A percentile compares a stretch with the other conserved stretches of the same genome.
Conservation (phyloP, 2,113 vertebrate species). For the Neoarius graeffei region DNA sequence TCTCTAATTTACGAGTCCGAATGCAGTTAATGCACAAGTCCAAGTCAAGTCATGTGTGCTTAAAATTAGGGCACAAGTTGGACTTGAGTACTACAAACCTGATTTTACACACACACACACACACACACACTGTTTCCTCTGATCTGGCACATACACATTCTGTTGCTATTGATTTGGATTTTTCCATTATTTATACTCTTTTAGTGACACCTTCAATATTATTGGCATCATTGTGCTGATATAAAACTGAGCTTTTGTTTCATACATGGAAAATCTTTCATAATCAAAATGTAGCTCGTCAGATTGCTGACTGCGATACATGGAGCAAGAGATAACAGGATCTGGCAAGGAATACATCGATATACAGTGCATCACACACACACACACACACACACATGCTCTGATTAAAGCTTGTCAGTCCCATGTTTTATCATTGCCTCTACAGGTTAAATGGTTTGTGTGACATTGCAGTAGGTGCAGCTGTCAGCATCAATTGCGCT, state of each 20-base stretch:
- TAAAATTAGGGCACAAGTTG: no score
- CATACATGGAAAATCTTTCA: constrained; percentile 14
- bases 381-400: constrained; percentile 11
- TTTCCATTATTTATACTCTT: constrained; percentile 21
- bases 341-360: not conserved
- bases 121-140: not conserved
- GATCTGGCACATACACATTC: not conserved
- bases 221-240: not conserved
- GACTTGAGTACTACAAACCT: no score
- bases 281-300: not conserved
- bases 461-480: constrained; percentile 58
- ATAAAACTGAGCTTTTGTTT: constrained; percentile 12
- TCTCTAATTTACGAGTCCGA: no score
- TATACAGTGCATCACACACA: constrained; percentile 28
- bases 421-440: constrained; percentile 55
- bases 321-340: not conserved
- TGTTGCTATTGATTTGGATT: constrained; percentile 2
- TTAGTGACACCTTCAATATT: constrained; percentile 13
- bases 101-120: no score
- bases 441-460: constrained; percentile 48
- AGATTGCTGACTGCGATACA: not conserved
- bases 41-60: no score
- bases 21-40: no score
- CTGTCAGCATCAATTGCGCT: constrained; percentile 74
- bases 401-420: constrained; percentile 48